phyloP scores from a whole-genome alignment of 2,113 vertebrate species.

The Limanda limanda region DNA sequence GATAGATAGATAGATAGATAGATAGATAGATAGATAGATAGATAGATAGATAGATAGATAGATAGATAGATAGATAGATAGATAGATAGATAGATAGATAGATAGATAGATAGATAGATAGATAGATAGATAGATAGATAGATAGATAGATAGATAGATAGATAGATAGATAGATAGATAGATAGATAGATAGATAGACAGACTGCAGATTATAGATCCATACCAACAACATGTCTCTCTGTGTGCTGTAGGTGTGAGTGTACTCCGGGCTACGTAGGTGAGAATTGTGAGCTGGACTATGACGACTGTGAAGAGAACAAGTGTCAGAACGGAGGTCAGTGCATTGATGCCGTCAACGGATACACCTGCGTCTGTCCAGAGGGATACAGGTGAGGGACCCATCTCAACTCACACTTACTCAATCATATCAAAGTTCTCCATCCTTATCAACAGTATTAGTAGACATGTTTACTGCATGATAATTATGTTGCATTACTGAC shows the following conservation, averaged over 20 bases:
- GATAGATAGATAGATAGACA: no score
- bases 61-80: no score
- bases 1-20: no score
- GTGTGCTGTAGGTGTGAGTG: constrained; percentile 90
- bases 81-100: no score
- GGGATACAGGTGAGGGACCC: constrained; percentile 89
- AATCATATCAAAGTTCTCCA: neutral
- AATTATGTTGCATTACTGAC: neutral
- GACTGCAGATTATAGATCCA: no score
- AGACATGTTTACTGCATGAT: neutral
- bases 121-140: no score
- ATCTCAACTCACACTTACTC: constrained; percentile 2
- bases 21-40: no score
- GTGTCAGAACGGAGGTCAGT: constrained; percentile 94
- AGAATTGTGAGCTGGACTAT: constrained; percentile 92
- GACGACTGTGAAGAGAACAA: constrained; percentile 96
- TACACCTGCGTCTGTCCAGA: constrained; percentile 95
- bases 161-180: no score
- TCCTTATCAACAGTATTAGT: neutral
- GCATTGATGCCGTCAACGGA: constrained; percentile 93
- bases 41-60: no score
- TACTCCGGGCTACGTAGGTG: constrained; percentile 92
- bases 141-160: no score
- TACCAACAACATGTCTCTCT: constrained; percentile 11
- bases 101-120: no score